Evolutionary conservation across 2,888 invertebrate species (phyloP), one percentile per base, ranked within the genome.

Genomic region (Polydrusus cervinus): DNA sequence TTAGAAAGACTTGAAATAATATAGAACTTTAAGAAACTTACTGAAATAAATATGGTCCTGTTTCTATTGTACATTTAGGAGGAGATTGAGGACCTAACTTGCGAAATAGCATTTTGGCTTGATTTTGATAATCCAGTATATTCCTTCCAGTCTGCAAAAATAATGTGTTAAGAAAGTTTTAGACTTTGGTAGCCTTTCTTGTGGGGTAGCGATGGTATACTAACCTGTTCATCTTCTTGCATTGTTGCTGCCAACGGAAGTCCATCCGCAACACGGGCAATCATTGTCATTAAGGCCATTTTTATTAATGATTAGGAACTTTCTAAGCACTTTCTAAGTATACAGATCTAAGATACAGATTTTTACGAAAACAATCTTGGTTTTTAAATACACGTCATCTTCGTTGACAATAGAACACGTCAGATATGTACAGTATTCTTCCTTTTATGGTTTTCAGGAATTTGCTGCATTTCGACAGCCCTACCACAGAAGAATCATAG

Each of bases 261-360:
- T 40, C 98, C 98, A 89, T 99, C 99, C 81, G 94, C 93, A 82
- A 97, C 93, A 83, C 99, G 91, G 30, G 98, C 98, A 84, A 99
- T 98, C 95, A 99, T 97, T 78, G 99, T 99, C 91, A 98, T 93
- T 85, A 98, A 88, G 87, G 99, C 97, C 98, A 98, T 99, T 86
- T 78, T 81, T 73, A 45, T 43, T 73, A 20, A 66, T 74, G 76
- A 55, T 49, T 70, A 34, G 11, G 53, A 64, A 60, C 30, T 57
- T 51, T 25, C 47, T 43, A 47, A 34, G 30, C 14, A 60, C 30
- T 57, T 51, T 25, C 47, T 43, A 47, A 34, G 30, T 25, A 73
- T 14, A 20, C 47, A n/a, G n/a, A n/a, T n/a, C n/a, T n/a, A n/a
- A n/a, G n/a, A n/a, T n/a, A n/a, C n/a, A 45, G 25, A 60, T 43